Evolutionary conservation across 2,113 vertebrate genomes (phyloP).

Genomic region (Pampusana beccarii): DNA sequence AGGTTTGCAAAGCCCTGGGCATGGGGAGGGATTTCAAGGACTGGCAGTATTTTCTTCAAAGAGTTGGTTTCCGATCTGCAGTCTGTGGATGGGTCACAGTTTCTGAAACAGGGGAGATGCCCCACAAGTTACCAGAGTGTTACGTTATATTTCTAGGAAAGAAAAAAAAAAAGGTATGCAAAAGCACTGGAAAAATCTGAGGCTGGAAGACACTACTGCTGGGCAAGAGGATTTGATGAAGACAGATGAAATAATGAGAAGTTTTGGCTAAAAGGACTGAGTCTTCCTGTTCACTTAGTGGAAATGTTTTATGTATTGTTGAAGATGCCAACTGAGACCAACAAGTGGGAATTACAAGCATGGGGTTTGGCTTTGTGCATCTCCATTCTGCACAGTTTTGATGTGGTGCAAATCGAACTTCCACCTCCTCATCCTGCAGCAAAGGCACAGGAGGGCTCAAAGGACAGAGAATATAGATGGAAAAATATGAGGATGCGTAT

Average conservation of each 20-base stretch:
- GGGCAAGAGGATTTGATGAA: not conserved
- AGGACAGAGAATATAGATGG: too few species aligned
- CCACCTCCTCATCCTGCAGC: not conserved
- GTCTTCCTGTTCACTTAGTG: not conserved
- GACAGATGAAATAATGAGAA: not conserved
- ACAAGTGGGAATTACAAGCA: fast-evolving
- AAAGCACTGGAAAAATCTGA: not conserved
- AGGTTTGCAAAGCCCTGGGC: constrained; percentile 30
- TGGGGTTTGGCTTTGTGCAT: fast-evolving
- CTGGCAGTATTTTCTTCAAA: not conserved
- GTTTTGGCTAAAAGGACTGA: not conserved
- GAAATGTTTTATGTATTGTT: not conserved
- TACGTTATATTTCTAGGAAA: not conserved
- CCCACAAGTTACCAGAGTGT: not conserved
- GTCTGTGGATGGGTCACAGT: not conserved
- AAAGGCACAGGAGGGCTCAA: not conserved
- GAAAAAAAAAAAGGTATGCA: not conserved
- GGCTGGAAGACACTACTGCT: not conserved
- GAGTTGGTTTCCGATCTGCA: not conserved
- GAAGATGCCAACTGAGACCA: fast-evolving
- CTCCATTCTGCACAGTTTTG: not conserved
- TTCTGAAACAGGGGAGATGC: not conserved
- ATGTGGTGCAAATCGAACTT: not conserved
- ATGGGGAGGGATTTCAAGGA: not conserved
- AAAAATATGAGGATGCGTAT: too few species aligned